Percentiles rank a stretch among this genome's conserved stretches.
Conservation (phyloP, 2,888 invertebrate genomes). For the Pyrochroa serraticornis region DNA sequence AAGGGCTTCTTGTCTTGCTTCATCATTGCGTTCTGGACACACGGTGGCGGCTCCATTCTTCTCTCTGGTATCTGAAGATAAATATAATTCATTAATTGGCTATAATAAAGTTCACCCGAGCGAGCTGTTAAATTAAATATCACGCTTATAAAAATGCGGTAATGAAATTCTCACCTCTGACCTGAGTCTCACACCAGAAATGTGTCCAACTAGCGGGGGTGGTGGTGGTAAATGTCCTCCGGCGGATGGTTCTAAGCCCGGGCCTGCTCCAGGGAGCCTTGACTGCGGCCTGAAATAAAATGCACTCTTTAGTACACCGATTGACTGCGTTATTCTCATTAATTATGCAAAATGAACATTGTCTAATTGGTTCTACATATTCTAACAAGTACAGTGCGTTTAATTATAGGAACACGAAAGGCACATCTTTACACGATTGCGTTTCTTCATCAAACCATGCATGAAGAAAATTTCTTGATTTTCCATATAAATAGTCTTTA, state of each 20-base stretch:
- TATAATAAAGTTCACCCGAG: no score
- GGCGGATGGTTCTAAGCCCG: slow-evolving; percentile 32
- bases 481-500: slow-evolving; percentile 11
- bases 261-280: slow-evolving; percentile 42
- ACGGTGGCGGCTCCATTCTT: slow-evolving; percentile 77
- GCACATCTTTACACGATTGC: slow-evolving; percentile 4
- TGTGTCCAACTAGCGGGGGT: slow-evolving; percentile 37
- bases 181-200: slow-evolving; percentile 42
- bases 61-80: slow-evolving; percentile 40
- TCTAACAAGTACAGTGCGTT: no score
- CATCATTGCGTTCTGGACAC: slow-evolving; percentile 93
- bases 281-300: slow-evolving; percentile 30
- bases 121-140: no score
- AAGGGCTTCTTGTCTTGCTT: slow-evolving; percentile 96
- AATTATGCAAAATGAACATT: not conserved
- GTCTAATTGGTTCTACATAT: not conserved
- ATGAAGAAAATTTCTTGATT: slow-evolving; percentile 6
- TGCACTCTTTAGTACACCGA: slow-evolving; percentile 10
- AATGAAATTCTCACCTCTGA: slow-evolving; percentile 35
- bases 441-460: slow-evolving; percentile 10
- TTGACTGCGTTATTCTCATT: slow-evolving; percentile 1
- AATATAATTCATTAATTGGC: no score
- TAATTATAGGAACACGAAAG: not conserved
- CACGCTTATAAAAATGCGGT: no score
- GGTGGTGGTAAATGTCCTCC: slow-evolving; percentile 25